Evolutionary conservation across 2,888 invertebrate species (phyloP).

Genomic region (Netelia virgata): DNA sequence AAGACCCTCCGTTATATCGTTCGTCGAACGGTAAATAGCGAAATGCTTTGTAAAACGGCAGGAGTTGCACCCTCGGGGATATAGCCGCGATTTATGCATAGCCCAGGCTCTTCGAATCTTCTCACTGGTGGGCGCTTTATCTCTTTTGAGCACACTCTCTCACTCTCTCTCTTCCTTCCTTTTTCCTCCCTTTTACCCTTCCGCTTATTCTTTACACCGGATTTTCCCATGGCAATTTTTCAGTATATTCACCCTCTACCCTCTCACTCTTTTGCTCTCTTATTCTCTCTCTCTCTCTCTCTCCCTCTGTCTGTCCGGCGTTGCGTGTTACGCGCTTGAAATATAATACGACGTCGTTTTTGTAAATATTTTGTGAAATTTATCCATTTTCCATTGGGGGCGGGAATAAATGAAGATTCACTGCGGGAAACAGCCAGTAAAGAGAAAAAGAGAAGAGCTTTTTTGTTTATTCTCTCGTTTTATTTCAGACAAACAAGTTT

Average conservation of each 20-base stretch:
- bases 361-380: conserved; percentile 13
- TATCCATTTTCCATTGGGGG: not conserved
- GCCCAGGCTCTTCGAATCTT: conserved; percentile 40
- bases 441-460: not conserved
- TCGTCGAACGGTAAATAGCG: conserved; percentile 56
- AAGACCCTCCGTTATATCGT: not conserved
- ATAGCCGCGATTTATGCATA: conserved; percentile 56
- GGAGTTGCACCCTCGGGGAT: conserved; percentile 50
- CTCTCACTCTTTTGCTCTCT: not conserved
- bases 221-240: conserved; percentile 31
- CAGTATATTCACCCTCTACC: conserved; percentile 24
- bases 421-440: not conserved
- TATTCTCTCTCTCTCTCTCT: not conserved
- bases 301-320: not conserved
- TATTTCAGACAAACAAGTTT: not conserved
- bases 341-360: conserved; percentile 31
- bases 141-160: conserved; percentile 8
- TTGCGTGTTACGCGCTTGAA: not conserved
- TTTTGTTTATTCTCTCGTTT: too few relatives aligned
- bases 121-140: conserved; percentile 24
- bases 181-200: not conserved
- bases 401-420: not conserved
- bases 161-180: not conserved
- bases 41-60: conserved; percentile 59
- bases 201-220: conserved; percentile 10